Evolutionary conservation across 2,888 invertebrate species (phyloP).

Genomic region (Xiphydria camelus): DNA sequence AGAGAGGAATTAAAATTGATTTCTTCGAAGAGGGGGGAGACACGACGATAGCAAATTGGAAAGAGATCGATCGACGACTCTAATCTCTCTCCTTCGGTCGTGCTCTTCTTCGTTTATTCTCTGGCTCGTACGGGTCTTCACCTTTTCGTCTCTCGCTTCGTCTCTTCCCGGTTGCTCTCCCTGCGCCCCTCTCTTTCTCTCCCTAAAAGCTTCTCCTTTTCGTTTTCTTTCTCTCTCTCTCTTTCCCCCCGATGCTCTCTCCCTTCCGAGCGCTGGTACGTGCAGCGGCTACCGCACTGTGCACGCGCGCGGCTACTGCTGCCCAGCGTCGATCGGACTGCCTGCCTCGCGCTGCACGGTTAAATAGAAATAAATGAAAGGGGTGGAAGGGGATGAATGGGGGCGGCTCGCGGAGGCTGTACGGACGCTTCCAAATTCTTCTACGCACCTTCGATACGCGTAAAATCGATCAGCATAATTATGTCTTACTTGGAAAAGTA

Average conservation of each 20-base stretch:
- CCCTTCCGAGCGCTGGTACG: slow-evolving; percentile 39
- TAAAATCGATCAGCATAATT: no score
- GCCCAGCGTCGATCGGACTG: slow-evolving; percentile 20
- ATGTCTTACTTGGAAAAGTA: no score
- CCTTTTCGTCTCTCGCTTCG: no score
- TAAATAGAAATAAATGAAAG: slow-evolving; percentile 19
- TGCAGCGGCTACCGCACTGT: slow-evolving; percentile 44
- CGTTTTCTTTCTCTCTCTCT: no score
- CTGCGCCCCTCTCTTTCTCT: slow-evolving; percentile 1
- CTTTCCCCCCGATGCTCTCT: slow-evolving; percentile 4
- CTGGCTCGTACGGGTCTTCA: no score
- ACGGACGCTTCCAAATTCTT: slow-evolving; percentile 13
- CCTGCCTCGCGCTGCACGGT: slow-evolving; percentile 19
- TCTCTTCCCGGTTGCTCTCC: no score
- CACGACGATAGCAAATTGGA: no score
- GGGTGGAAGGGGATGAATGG: background rate
- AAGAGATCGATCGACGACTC: slow-evolving; percentile 40
- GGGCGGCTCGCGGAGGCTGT: background rate
- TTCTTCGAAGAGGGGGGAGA: no score
- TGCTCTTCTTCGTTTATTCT: background rate
- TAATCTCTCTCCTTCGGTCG: slow-evolving; percentile 28
- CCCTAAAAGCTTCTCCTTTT: background rate
- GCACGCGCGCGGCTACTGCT: slow-evolving; percentile 22
- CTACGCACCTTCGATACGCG: no score
- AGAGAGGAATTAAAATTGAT: no score